Base-by-base conservation (phyloP, 2,888 invertebrate species). In the Didymodactylos carnosus region DNA sequence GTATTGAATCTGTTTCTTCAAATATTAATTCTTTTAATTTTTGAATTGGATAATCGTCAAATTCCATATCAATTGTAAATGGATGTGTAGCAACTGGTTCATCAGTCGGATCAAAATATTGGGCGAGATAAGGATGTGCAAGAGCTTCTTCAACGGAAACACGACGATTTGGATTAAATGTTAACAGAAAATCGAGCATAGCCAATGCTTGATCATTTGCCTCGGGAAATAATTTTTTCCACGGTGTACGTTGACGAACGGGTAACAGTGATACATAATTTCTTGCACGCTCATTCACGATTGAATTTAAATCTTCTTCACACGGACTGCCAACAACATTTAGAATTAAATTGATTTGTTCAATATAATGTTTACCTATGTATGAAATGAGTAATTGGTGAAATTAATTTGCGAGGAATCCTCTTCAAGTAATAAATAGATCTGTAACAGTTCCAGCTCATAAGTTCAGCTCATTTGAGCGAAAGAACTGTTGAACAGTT, bases 41-140 rank as follows among this genome's bases (percentile, higher is more conserved):
- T 85, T 98, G 97, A 84, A 95, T 94, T 72, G 98, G 97, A 80
- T 97, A 88, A 86, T 99, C 95, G 85, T 99, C 98, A 79, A 97
- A 87, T 85, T 98, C 98, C 89, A 94, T 97, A 79, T 94, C 93
- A 84, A 95, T 92, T 78, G 91, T 90, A 87, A 98, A 99, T 76
- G 98, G 98, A 83, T 93, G 92, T 83, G 95, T 94, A 51, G 95
- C 94, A 69, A 94, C 90, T 72, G 98, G 98, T 94, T 98, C 98
- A 86, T 99, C 98, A 78, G 91, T 91, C 73, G 98, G 98, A 85
- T 99, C 98, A 84, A 98, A 99, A 88, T 98, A 98, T 88, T 97
- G 95, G 86, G 95, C 94, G 80, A 99, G 88, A 86, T 99, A 98
- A 10, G 94, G 94, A 86, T 99, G 98, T 73, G 94, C 94, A 72